Percentiles rank a stretch among this genome's conserved stretches.
phyloP scores from a whole-genome alignment of 1,140 invertebrate genomes.

The Drosophila nasuta region DNA sequence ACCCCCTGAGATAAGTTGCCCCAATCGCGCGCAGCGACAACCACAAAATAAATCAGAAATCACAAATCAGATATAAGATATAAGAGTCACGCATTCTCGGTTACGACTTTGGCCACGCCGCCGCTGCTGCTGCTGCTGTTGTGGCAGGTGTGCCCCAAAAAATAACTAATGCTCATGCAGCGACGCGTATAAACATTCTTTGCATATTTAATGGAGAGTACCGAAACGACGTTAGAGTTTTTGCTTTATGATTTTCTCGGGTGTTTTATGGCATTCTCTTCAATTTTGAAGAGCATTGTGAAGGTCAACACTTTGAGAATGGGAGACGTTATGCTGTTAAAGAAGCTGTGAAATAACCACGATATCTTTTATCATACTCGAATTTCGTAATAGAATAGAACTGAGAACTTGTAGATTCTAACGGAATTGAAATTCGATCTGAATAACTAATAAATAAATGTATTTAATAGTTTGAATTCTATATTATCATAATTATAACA shows the following conservation, averaged over 20 bases:
- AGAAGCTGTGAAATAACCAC: slow-evolving; percentile 12
- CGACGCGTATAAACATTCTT: slow-evolving; percentile 49
- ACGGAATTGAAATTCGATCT: neutral
- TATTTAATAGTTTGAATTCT: slow-evolving; percentile 3
- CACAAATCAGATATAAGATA: slow-evolving; percentile 36
- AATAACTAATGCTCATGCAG: slow-evolving; percentile 40
- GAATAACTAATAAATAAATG: neutral
- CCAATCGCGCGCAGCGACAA: neutral
- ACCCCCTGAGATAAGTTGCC: slow-evolving; percentile 15
- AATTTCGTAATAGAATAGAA: slow-evolving; percentile 4
- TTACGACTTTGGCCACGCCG: slow-evolving; percentile 10
- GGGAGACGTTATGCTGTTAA: neutral
- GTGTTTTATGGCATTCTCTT: slow-evolving; percentile 24
- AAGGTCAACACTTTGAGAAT: slow-evolving; percentile 36
- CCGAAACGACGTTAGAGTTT: slow-evolving; percentile 11
- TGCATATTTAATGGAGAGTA: slow-evolving; percentile 51
- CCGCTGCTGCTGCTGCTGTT: neutral
- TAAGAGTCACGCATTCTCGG: slow-evolving; percentile 40
- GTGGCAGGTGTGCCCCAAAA: slow-evolving; percentile 39
- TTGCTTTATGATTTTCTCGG: slow-evolving; percentile 4
- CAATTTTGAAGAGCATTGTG: slow-evolving; percentile 14
- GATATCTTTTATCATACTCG: slow-evolving; percentile 2
- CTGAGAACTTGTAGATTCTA: neutral
- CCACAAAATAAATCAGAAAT: slow-evolving; percentile 20
- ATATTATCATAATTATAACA: neutral